phyloP scores from a whole-genome alignment of 2,797 vertebrate species.

The Artibeus lituratus region DNA sequence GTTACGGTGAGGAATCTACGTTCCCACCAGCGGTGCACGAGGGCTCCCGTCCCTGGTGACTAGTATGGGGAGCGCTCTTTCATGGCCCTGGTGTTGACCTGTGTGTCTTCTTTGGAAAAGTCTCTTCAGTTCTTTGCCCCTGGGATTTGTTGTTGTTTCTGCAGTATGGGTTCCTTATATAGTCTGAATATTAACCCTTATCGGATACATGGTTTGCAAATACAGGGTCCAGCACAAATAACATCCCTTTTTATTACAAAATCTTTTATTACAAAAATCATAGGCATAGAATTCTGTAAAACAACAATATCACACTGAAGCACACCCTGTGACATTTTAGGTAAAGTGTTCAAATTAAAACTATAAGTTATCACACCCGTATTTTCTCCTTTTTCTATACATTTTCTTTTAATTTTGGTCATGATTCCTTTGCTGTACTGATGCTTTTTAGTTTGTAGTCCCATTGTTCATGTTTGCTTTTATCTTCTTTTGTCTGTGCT shows the following conservation, averaged over 20 bases:
- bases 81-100: not conserved
- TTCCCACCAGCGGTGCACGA: no score
- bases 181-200: not conserved
- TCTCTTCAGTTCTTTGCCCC: not conserved
- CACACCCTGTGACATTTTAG: no score
- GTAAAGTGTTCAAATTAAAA: no score
- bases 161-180: not conserved
- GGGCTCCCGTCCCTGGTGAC: not conserved
- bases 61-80: not conserved
- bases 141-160: not conserved
- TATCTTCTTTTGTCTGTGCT: not conserved
- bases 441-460: not conserved
- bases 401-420: not conserved
- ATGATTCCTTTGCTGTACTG: not conserved
- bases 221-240: no score
- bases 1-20: not conserved
- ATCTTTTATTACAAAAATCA: no score
- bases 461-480: not conserved
- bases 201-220: not conserved
- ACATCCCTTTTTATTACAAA: no score
- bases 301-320: no score
- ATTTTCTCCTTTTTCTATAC: not conserved
- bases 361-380: no score
- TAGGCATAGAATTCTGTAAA: no score
- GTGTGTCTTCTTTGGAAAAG: not conserved